Conservation (phyloP, 2,888 invertebrate species). For the Agrilus mali region DNA sequence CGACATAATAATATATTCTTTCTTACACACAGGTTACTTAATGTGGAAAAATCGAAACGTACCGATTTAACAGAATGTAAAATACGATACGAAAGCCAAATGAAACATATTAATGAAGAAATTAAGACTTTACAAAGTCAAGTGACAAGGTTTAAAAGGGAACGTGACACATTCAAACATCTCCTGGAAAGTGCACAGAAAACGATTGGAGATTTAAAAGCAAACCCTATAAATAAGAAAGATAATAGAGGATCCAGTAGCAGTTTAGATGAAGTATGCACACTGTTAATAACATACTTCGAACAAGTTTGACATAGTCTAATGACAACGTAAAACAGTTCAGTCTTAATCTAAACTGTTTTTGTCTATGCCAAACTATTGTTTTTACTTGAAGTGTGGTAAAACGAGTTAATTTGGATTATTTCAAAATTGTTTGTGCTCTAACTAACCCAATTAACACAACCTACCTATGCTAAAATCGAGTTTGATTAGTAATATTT, state of each 20-base stretch:
- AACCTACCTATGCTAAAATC: too few species aligned
- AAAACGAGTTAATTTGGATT: too few species aligned
- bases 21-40: constrained; percentile 34
- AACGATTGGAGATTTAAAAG: constrained; percentile 64
- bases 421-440: too few species aligned
- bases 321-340: too few species aligned
- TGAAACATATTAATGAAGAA: constrained; percentile 70
- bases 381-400: too few species aligned
- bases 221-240: constrained; percentile 36
- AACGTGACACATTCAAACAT: constrained; percentile 79
- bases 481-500: too few species aligned
- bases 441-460: too few species aligned
- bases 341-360: too few species aligned
- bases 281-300: too few species aligned
- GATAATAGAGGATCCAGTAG: constrained; percentile 50
- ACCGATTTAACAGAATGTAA: constrained; percentile 70
- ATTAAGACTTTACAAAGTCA: constrained; percentile 69
- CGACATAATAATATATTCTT: constrained; percentile 10
- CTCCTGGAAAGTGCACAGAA: constrained; percentile 82
- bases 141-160: constrained; percentile 70
- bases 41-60: constrained; percentile 60
- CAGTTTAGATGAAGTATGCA: constrained; percentile 60
- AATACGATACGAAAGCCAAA: constrained; percentile 72
- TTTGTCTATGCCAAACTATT: too few species aligned
- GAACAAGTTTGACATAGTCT: too few species aligned